Evolutionary conservation across 2,113 vertebrate species (phyloP), one percentile per base, ranked within the genome.

Genomic region (Cromileptes altivelis): DNA sequence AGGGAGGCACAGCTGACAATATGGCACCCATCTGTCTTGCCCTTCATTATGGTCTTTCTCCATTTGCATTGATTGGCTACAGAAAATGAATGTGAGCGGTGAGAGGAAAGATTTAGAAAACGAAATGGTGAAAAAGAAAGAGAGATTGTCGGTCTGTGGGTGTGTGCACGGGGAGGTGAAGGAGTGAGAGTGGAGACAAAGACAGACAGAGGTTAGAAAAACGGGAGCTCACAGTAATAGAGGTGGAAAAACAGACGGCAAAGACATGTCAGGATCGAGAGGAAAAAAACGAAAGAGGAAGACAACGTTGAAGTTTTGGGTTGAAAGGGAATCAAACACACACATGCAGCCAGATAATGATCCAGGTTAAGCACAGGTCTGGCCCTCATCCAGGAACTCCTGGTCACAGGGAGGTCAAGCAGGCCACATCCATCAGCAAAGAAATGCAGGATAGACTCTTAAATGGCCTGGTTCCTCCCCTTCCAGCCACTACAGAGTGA

Each of bases 401-500:
- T 88, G 91, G 94, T 94, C 92, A 95, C 77, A 18, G 72, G 76
- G 84, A 93, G 94, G 93, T 95, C 94, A 94, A 84, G 74, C 62
- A 70, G 88, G 87, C 80, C 56, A 70, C 91, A 94, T 95, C 90
- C 88, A 94, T 95, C 95, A 95, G 83, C 18, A 53, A 15, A 50
- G 65, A 80, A 88, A 82, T n/a, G 85, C 88, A 92, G 78, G 85
- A 91, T 80, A 86, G 91, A 81, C 85, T 91, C 86, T 85, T 88
- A 82, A 90, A 91, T 76, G 89, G 78, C 84, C 78, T 30, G 60
- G 72, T 88, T 92, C 91, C 85, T 92, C 92, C 85, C 87, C 94
- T 94, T 86, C 82, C 87, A 84, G 92, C 87, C 78, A 89, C 90
- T 75, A 74, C 89, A 93, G 93, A 94, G 90, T 89, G 93, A 95